Evolutionary conservation across 2,113 vertebrate species (phyloP), one percentile per base, ranked within the genome.

Genomic region (Apodemus speciosus): DNA sequence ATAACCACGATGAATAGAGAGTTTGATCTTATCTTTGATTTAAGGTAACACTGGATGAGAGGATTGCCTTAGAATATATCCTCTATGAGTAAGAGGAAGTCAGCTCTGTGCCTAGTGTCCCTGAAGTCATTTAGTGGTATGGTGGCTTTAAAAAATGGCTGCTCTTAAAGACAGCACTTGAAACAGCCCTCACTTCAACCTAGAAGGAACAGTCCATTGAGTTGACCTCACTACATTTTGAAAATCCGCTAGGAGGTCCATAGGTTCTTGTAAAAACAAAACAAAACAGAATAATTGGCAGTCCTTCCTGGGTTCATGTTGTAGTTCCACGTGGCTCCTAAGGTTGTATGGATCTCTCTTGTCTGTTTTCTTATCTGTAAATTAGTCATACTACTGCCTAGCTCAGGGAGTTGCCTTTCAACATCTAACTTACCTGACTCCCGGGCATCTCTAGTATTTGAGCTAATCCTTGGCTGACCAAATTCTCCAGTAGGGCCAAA

Each of bases 361-460:
- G 51, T 79, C 27, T 85, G 38, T 95, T 95, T 94, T 16, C 64
- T 66, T 49, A 71, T 92, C 62, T 95, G 23, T 91, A 86, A 91
- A 89, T 80, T 91, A n/a, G 11, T 51, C n/a, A 66, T n/a, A 69
- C 62, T 68, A 51, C 25, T 40, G 25, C 40, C 46, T 92, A 14
- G 18, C 32, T 90, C 23, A 18, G 56, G 40, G 6, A 14, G 35
- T 30, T 69, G 32, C 38, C 62, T 73, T 73, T 81, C 53, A 89
- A 51, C 49, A 71, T 69, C n/a, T 71, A 93, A 62, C 71, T 92
- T 11, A 0, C 25, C 64, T 96, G 91, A 66, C 11, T 89, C 43
- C 38, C 25, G 46, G 76, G 62, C 49, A 23, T 91, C 56, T 20
- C 16, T 7, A 62, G 9, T 60, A 43, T 72, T 83, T 77, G 53